These are phyloP conservation scores for Hippocampus comes DNA, from an alignment of 2,113 vertebrate genomes.

Conservation along the genomic window DNA sequence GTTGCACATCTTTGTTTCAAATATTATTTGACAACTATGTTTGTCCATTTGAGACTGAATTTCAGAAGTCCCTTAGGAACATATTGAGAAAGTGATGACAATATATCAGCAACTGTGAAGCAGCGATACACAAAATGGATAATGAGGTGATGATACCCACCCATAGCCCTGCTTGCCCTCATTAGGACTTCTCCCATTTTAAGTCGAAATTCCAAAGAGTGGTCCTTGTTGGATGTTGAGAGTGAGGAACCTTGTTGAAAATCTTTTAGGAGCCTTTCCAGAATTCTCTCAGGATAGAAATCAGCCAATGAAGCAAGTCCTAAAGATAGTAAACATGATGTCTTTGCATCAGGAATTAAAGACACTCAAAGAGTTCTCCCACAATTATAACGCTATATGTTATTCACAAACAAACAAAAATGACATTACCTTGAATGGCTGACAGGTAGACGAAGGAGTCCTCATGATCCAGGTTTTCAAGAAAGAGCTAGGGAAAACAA, in stretches of 20 bases:
- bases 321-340: conserved; percentile 43
- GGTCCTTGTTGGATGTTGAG: conserved; percentile 31
- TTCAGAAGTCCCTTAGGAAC: not conserved
- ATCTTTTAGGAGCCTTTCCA: conserved; percentile 77
- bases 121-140: not conserved
- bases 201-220: conserved; percentile 77
- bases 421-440: conserved; percentile 88
- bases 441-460: conserved; percentile 94
- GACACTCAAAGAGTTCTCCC: not conserved
- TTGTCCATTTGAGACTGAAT: too few relatives aligned
- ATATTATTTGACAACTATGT: too few relatives aligned
- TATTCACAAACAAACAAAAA: not conserved
- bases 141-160: conserved; percentile 69
- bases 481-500: conserved; percentile 78
- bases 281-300: conserved; percentile 77
- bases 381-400: not conserved
- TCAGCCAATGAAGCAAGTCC: conserved; percentile 82
- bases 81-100: not conserved
- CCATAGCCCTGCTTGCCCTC: conserved; percentile 81
- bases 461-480: conserved; percentile 88
- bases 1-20: too few relatives aligned
- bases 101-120: not conserved
- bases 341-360: not conserved
- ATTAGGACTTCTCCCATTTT: conserved; percentile 93
- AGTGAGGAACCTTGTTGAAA: conserved; percentile 57